Base-by-base conservation (phyloP, 2,888 invertebrate genomes). In the Aleiodes alternator region DNA sequence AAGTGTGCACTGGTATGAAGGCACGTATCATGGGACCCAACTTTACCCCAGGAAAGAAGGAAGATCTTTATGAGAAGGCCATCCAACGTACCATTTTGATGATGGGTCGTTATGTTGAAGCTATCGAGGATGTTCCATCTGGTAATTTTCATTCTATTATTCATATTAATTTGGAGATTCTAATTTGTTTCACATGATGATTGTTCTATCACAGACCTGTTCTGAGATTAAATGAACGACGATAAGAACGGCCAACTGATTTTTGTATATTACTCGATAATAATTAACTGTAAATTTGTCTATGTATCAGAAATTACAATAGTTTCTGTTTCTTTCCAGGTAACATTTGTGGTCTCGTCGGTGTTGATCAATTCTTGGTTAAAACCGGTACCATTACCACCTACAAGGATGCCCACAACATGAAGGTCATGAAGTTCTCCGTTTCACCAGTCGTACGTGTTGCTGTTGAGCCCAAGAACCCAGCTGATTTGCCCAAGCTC, bases 81-180 rank as follows among this genome's bases (percentile, higher is more conserved):
- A 99, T 99, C 91, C 99, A 99, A 92, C 96, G 98, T 91, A 99
- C 99, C 78, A 98, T 99, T 90, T 93, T 99, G 87, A 99, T 99
- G 99, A 99, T 99, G 99, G 99, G 99, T 82, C 96, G 99, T 92
- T 98, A 98, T 88, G 97, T 97, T 78, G 99, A 99, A 91, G 98
- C 99, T 80, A 99, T 99, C 87, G 99, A 99, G 91, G 98, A 99
- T 92, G 99, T 99, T 80, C 99, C 99, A 78, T 97, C 95, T 82
- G 98, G 95, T 89, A 92, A 91, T 80, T 84, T 72, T 48, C 50
- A n/a, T 66, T 55, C 56, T 61, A 6, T 6, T n/a, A 8, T 53
- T 8, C 38, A 57, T 3, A 48, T 50, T 61, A n/a, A 61, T 64
- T 66, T 14, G 56, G 4, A 69, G 16, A 8, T 1, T 12, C 55